These are phyloP conservation scores for Aptenodytes patagonicus DNA, from an alignment of 2,113 vertebrate genomes.

Conservation along the genomic window DNA sequence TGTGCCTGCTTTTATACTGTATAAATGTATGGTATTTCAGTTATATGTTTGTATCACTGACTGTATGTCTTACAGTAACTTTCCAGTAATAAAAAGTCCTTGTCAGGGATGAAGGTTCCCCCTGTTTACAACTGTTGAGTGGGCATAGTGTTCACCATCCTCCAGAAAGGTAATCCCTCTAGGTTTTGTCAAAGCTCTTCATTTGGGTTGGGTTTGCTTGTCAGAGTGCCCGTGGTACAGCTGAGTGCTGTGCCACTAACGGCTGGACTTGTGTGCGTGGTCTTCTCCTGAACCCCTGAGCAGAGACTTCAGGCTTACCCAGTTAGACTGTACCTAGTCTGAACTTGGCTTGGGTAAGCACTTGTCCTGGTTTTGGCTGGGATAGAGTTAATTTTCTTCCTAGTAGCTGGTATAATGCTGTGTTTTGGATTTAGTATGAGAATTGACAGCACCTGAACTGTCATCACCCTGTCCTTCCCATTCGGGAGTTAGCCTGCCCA, in stretches of 20 bases:
- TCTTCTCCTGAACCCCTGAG: not conserved
- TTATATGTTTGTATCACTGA: not conserved
- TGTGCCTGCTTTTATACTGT: not conserved
- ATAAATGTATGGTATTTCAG: not conserved
- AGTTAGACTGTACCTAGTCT: not conserved
- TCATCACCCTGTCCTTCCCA: not conserved
- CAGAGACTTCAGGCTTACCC: not conserved
- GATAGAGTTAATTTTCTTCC: too few species aligned
- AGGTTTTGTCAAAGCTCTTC: not conserved
- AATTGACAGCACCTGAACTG: not conserved
- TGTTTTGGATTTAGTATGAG: too few species aligned
- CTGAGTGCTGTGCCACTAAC: not conserved
- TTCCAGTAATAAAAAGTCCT: not conserved
- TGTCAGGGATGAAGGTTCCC: not conserved
- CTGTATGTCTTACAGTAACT: not conserved
- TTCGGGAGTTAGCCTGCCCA: not conserved
- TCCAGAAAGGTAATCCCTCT: not conserved
- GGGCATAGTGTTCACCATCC: fast-evolving
- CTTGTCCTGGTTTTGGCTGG: too few species aligned
- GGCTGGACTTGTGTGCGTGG: fast-evolving
- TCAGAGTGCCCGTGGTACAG: fast-evolving
- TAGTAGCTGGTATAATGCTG: too few species aligned
- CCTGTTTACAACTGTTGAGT: not conserved
- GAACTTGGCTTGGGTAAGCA: not conserved
- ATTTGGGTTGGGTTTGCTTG: not conserved